Conservation (phyloP, 2,888 invertebrate genomes). For the Cerastis rubricosa region DNA sequence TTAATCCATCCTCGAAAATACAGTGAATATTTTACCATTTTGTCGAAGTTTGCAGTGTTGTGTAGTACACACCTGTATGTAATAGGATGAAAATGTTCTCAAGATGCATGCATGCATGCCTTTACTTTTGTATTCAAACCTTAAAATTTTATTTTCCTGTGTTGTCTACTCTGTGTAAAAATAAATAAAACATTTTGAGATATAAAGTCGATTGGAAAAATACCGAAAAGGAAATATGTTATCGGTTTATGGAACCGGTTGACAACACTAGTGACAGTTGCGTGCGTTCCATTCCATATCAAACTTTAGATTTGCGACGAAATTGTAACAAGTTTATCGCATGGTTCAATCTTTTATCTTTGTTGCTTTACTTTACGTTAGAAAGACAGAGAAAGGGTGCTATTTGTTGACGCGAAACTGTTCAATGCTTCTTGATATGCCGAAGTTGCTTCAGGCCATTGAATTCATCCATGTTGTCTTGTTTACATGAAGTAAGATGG, state of each 20-base stretch:
- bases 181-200: not conserved
- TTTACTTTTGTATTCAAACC: not conserved
- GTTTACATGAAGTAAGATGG: conserved; percentile 69
- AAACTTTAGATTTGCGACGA: not conserved
- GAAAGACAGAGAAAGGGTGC: conserved; percentile 19
- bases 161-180: not conserved
- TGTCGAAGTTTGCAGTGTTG: not conserved
- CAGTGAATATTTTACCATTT: not conserved
- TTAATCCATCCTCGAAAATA: not conserved
- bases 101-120: no score
- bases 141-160: not conserved
- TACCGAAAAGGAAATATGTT: not conserved
- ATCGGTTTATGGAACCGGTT: conserved; percentile 16
- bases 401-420: conserved; percentile 29
- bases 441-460: conserved; percentile 64
- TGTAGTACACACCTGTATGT: not conserved
- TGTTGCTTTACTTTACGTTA: not conserved
- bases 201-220: conserved; percentile 1
- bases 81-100: not conserved
- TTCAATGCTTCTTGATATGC: conserved; percentile 59
- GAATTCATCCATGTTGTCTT: conserved; percentile 65
- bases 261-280: conserved; percentile 42
- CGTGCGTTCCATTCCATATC: conserved; percentile 26
- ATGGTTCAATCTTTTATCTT: conserved; percentile 7
- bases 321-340: not conserved